Evolutionary conservation across 2,113 vertebrate species (phyloP).

Genomic region (Cyphomyrus plagiostoma): DNA sequence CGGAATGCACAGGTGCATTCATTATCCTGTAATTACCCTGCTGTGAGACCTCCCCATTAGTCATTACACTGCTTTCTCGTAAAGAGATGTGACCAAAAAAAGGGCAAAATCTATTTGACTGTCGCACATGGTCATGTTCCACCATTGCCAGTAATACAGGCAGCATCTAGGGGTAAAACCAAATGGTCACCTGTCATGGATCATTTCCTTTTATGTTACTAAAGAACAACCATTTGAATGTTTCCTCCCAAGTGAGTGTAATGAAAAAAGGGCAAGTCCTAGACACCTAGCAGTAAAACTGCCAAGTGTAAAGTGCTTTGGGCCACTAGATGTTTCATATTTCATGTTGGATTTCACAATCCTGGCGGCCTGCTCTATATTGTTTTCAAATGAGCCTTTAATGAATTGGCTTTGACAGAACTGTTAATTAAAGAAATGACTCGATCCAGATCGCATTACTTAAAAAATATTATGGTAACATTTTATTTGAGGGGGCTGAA

Average conservation of each 20-base stretch:
- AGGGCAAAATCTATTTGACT: slow-evolving; percentile 46
- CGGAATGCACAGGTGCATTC: slow-evolving; percentile 63
- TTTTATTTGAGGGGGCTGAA: not conserved
- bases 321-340: not conserved
- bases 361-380: not conserved
- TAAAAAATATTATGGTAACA: not conserved
- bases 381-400: not conserved
- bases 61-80: slow-evolving; percentile 54
- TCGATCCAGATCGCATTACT: not conserved
- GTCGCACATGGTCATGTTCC: slow-evolving; percentile 41
- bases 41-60: slow-evolving; percentile 62
- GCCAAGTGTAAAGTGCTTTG: not conserved
- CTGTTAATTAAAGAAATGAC: not conserved
- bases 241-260: not conserved
- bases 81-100: slow-evolving; percentile 49
- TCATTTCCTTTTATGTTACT: not conserved
- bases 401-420: not conserved
- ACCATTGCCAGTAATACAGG: slow-evolving; percentile 49
- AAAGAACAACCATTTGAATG: not conserved
- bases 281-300: slow-evolving; percentile 17
- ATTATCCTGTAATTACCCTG: slow-evolving; percentile 68
- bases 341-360: not conserved
- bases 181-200: slow-evolving; percentile 51
- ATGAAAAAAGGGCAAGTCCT: slow-evolving; percentile 31
- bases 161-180: slow-evolving; percentile 37